Base-by-base conservation (phyloP, 2,888 invertebrate species). In the Meloe dianella region DNA sequence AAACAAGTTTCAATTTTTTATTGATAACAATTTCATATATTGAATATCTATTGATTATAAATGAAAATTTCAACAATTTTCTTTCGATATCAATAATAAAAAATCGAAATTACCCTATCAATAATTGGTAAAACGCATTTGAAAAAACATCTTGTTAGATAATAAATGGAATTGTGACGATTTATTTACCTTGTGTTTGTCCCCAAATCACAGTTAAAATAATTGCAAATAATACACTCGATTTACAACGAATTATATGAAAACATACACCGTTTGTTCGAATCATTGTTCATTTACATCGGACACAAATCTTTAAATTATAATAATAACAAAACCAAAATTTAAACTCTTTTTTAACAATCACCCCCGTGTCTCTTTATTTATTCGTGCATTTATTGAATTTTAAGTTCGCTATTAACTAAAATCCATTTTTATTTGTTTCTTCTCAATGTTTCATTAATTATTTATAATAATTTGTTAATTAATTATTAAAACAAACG, bases 141-240 rank as follows among this genome's bases (percentile, higher is more conserved):
- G 30, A 68, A 68, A 68, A 68, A 68, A 64, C 68, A 68, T 68
- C 51, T 60, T 68, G 65, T 63, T 67, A 2, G 3, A 32, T 32
- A 12, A 35, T 2, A 41, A 41, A 17, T 3, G 5, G 17, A 22
- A 22, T 51, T 51, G 20, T 3, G 9, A 20, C 6, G 20, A 6
- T 17, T 17, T n/a, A 41, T 32, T 61, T 60, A 68, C 68, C 68
- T 68, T 68, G 68, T 66, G 68, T 66, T 56, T 61, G 61, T 61
- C 66, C 64, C 68, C 65, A 68, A 68, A 68, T 57, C 63, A 66
- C 65, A 68, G 66, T 66, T 66, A 32, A 32, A 32, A 68, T 61
- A 63, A 66, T 65, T 65, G 65, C 65, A 59, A 68, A 54, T 38
- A 68, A 61, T 47, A 68, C 63, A 68, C 68, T 68, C 61, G 65